Conservation (phyloP, 2,888 invertebrate species). For the Agrotis segetum region DNA sequence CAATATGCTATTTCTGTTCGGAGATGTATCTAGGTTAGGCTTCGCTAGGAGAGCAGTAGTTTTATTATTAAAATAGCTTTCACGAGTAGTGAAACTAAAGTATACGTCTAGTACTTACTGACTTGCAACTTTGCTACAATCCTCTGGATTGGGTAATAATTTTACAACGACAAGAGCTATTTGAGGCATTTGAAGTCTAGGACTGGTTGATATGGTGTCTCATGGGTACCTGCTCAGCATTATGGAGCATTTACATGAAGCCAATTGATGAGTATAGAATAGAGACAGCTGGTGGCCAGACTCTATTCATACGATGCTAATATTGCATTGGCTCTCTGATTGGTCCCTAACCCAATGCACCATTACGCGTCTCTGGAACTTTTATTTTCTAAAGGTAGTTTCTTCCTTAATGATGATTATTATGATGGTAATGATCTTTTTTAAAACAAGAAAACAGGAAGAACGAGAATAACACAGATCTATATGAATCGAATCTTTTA, state of each 20-base stretch:
- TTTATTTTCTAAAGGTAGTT: too few species aligned
- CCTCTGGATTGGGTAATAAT: background rate
- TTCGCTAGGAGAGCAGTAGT: background rate
- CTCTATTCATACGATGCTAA: too few species aligned
- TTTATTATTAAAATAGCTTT: conserved; percentile 27
- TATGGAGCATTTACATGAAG: too few species aligned
- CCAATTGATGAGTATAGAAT: too few species aligned
- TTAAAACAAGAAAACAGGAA: background rate
- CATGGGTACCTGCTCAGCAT: too few species aligned
- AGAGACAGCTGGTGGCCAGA: too few species aligned
- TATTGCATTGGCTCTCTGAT: too few species aligned
- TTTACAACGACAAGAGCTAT: background rate
- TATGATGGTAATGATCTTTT: background rate
- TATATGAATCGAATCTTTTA: background rate
- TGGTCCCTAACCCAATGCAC: too few species aligned
- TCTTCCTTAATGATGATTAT: background rate
- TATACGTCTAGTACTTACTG: background rate
- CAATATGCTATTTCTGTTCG: conserved; percentile 15
- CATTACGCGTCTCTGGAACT: too few species aligned
- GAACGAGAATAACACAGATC: background rate
- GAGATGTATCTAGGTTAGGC: background rate
- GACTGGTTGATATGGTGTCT: background rate
- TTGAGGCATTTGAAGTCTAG: background rate
- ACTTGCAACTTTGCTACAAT: background rate
- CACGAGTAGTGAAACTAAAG: background rate